Evolutionary conservation across 2,113 vertebrate genomes (phyloP).

Genomic region (Burhinus oedicnemus): DNA sequence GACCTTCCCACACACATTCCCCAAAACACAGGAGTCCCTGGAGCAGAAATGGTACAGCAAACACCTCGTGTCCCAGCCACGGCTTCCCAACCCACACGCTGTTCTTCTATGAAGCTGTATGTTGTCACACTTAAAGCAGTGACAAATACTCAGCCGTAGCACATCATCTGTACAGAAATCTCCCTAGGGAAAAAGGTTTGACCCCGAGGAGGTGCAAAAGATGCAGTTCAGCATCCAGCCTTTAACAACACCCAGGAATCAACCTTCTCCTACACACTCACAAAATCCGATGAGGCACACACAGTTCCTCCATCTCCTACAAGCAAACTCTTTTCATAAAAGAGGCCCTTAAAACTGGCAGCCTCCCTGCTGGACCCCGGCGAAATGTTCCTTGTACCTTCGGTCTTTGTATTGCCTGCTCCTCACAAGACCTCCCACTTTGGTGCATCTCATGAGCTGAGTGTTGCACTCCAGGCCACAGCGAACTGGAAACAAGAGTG

Average conservation of each 20-base stretch:
- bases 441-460: slow-evolving; percentile 66
- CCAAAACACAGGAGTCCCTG: background rate
- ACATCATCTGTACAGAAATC: background rate
- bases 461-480: slow-evolving; percentile 69
- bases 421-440: slow-evolving; percentile 62
- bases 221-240: background rate
- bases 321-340: slow-evolving; percentile 1
- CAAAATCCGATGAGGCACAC: background rate
- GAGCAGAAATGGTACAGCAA: background rate
- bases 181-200: background rate
- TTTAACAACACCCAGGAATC: background rate
- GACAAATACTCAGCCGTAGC: background rate
- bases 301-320: slow-evolving; percentile 13
- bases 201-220: background rate
- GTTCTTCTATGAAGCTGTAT: background rate
- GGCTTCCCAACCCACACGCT: background rate
- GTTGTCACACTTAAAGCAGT: background rate
- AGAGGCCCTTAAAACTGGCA: slow-evolving; percentile 54
- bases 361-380: slow-evolving; percentile 55
- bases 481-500: slow-evolving; percentile 58
- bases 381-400: slow-evolving; percentile 44
- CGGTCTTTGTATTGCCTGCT: slow-evolving; percentile 43
- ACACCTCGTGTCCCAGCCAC: background rate
- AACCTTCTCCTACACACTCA: background rate
- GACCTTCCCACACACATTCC: slow-evolving; percentile 4